Percentiles rank a stretch among this genome's conserved stretches.
Evolutionary conservation across 2,888 invertebrate genomes (phyloP).

Genomic region (Lacanobia wlatinum): DNA sequence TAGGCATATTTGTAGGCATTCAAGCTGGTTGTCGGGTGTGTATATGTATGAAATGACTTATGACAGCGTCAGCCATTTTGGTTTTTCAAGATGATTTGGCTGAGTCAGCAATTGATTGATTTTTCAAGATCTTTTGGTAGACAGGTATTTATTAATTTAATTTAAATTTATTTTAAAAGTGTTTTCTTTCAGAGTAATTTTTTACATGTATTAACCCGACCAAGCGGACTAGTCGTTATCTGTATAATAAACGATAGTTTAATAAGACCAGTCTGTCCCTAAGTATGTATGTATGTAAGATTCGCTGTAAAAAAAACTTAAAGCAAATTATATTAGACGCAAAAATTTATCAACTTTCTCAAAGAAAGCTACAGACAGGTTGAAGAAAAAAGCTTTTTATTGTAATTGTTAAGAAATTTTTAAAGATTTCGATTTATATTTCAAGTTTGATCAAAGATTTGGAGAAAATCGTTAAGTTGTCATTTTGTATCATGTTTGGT

Average conservation of each 20-base stretch:
- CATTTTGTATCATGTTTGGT: constrained; percentile 22
- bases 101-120: background rate
- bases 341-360: constrained; percentile 61
- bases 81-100: background rate
- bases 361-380: constrained; percentile 63
- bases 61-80: background rate
- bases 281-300: constrained; percentile 35
- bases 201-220: background rate
- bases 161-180: background rate
- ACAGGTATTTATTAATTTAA: background rate
- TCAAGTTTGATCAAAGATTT: constrained; percentile 43
- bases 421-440: constrained; percentile 45
- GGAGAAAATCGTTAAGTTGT: constrained; percentile 25
- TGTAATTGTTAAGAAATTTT: constrained; percentile 52
- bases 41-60: background rate
- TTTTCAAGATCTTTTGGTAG: background rate
- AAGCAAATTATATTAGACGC: constrained; percentile 48
- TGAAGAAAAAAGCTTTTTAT: constrained; percentile 49
- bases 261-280: constrained; percentile 56
- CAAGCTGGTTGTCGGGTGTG: constrained; percentile 12
- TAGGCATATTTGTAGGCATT: constrained; percentile 29
- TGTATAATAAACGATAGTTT: constrained; percentile 25
- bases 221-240: constrained; percentile 35
- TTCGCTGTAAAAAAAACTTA: constrained; percentile 51
- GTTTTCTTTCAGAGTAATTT: background rate